phyloP scores from a whole-genome alignment of 1,140 invertebrate species.

The Pogonus chalceus region DNA sequence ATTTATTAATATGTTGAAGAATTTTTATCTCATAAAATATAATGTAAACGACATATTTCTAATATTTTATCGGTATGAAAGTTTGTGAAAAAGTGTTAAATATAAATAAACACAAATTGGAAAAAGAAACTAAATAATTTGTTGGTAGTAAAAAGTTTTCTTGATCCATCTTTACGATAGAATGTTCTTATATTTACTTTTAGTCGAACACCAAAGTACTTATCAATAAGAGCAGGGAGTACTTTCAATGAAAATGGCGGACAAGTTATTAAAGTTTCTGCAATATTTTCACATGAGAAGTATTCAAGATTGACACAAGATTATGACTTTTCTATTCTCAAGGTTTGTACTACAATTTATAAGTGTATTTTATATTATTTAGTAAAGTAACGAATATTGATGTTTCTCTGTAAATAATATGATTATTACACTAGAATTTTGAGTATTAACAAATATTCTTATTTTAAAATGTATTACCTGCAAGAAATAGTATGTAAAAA shows the following conservation, averaged over 20 bases:
- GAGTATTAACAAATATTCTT: neutral
- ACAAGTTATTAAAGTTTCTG: conserved; percentile 1
- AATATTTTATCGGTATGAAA: no score
- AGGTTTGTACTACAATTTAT: neutral
- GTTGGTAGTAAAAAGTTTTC: no score
- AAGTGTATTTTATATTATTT: neutral
- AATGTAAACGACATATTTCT: no score
- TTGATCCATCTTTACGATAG: no score
- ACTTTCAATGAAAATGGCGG: neutral
- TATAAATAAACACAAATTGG: no score
- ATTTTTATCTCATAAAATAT: no score
- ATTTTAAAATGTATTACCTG: neutral
- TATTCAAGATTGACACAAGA: conserved; percentile 6
- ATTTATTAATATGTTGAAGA: no score
- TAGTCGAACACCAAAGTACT: neutral
- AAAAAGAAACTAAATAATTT: no score
- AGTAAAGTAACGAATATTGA: neutral
- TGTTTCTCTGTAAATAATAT: no score
- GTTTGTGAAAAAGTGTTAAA: no score
- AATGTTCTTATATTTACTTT: neutral
- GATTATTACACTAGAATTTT: no score
- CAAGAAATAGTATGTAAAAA: neutral
- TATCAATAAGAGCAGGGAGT: conserved; percentile 9
- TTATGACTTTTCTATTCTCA: conserved; percentile 12
- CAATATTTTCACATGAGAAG: conserved; percentile 8